These are phyloP conservation scores for Cephus pulcher DNA, from an alignment of 2,888 invertebrate species.

Conservation along the genomic window DNA sequence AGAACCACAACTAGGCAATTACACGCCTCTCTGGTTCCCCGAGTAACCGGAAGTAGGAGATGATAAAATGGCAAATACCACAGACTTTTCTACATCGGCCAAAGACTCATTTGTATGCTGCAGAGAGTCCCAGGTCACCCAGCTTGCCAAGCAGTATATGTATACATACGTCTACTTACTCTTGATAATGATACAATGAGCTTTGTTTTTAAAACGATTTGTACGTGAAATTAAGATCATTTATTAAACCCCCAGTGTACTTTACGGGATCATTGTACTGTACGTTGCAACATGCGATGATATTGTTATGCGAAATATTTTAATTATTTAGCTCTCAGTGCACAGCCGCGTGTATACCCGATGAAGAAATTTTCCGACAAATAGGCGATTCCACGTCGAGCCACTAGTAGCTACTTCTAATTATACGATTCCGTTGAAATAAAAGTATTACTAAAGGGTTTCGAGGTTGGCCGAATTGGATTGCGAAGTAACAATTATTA, in stretches of 20 bases:
- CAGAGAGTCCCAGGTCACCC: neutral
- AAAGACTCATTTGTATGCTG: neutral
- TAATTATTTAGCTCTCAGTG: conserved; percentile 43
- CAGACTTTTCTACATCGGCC: neutral
- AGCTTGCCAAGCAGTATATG: too few species aligned
- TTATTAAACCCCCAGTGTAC: conserved; percentile 35
- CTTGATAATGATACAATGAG: too few species aligned
- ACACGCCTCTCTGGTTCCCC: neutral
- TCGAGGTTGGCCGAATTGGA: too few species aligned
- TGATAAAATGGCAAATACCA: neutral
- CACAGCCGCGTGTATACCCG: too few species aligned
- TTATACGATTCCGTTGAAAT: too few species aligned
- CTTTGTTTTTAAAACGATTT: neutral
- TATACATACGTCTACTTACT: too few species aligned
- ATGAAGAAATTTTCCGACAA: too few species aligned
- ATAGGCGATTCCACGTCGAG: too few species aligned
- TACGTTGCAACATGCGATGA: conserved; percentile 25
- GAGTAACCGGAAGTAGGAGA: neutral
- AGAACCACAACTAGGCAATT: neutral
- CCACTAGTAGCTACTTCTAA: too few species aligned
- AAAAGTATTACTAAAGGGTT: too few species aligned
- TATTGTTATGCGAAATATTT: conserved; percentile 50
- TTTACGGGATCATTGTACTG: conserved; percentile 21
- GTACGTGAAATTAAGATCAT: conserved; percentile 32
- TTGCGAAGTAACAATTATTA: too few species aligned